Evolutionary conservation across 2,113 vertebrate species (phyloP).

Genomic region (Enhydra lutris): DNA sequence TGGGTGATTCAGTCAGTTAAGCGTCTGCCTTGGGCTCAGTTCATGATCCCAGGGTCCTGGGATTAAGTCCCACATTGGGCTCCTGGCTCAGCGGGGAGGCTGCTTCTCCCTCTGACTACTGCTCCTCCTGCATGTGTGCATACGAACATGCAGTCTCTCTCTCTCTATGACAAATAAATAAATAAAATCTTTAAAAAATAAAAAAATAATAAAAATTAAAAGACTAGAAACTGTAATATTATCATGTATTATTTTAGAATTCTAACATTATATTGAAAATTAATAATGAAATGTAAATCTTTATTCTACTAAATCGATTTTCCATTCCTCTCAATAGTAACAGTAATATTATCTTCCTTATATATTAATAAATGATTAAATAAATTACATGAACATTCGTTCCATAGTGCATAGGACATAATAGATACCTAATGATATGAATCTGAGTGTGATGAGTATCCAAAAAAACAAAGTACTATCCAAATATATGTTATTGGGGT

Average conservation of each 20-base stretch:
- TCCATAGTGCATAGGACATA: background rate
- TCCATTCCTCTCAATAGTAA: background rate
- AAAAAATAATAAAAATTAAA: background rate
- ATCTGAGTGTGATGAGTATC: background rate
- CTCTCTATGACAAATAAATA: background rate
- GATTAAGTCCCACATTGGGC: too few relatives aligned
- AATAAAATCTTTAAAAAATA: background rate
- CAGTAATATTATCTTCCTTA: background rate
- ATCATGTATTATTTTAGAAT: background rate
- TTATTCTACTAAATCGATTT: background rate
- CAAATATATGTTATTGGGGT: background rate
- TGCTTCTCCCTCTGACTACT: too few relatives aligned
- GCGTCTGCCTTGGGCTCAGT: background rate
- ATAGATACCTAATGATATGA: background rate
- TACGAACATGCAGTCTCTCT: too few relatives aligned
- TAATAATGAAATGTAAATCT: background rate
- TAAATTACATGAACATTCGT: background rate
- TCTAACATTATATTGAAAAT: background rate
- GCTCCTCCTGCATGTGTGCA: too few relatives aligned
- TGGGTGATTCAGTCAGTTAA: background rate
- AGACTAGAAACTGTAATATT: background rate
- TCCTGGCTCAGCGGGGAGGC: too few relatives aligned
- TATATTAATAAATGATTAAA: background rate
- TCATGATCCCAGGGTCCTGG: background rate
- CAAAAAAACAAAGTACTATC: background rate